phyloP scores from a whole-genome alignment of 2,797 vertebrate species.

The Chloroceryle inda region DNA sequence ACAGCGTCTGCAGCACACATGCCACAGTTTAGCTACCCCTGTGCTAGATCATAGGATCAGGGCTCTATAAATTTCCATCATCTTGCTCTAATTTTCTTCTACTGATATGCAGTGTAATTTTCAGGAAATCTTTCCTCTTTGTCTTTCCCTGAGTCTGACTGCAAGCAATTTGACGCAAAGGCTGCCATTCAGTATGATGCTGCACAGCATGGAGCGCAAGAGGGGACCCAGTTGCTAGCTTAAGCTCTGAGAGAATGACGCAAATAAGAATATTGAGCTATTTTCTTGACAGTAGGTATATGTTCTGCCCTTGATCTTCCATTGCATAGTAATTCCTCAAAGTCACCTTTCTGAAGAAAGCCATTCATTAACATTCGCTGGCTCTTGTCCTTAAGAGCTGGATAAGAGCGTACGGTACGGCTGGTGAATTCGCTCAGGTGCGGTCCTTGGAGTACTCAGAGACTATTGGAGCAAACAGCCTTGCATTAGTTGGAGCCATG shows the following conservation, averaged over 20 bases:
- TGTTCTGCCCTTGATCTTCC: not conserved
- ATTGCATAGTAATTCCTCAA: not conserved
- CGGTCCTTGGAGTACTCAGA: not conserved
- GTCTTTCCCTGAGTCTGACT: not conserved
- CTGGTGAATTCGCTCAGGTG: not conserved
- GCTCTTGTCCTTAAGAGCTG: not conserved
- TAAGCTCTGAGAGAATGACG: not conserved
- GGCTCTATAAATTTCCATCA: not conserved
- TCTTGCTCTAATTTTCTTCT: not conserved
- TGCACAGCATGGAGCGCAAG: not conserved
- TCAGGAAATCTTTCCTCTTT: not conserved
- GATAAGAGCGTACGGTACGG: accelerated
- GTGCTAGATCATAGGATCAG: not conserved
- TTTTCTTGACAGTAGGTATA: not conserved
- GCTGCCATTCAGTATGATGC: not conserved
- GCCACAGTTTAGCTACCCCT: not conserved
- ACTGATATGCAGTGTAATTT: not conserved
- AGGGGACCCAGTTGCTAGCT: not conserved
- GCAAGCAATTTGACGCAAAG: not conserved
- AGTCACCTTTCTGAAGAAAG: not conserved
- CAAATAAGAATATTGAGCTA: not conserved
- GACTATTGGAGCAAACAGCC: not conserved
- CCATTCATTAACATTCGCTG: accelerated
- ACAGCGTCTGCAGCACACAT: accelerated
- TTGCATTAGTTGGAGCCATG: not conserved